A percentile compares a stretch with the other conserved stretches of the same genome.
Evolutionary conservation across 2,113 vertebrate genomes (phyloP).

Genomic region (Rhodinocichla rosea): DNA sequence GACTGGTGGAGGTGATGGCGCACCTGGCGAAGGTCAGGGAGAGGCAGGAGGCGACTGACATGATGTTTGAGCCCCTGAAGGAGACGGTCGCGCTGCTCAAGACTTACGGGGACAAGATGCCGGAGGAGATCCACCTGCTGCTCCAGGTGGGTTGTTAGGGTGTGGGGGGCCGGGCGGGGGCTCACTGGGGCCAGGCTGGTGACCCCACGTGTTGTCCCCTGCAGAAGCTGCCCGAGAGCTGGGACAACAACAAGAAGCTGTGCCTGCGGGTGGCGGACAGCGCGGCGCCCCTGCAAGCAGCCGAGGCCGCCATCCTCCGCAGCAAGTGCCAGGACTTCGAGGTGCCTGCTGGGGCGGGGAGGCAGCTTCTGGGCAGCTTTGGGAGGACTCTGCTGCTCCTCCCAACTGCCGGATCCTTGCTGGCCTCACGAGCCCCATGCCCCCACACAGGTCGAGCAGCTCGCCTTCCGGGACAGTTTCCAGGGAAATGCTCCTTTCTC

Average conservation of each 20-base stretch:
- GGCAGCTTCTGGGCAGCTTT: fast-evolving
- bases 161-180: fast-evolving
- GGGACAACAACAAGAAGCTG: constrained; percentile 74
- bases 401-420: fast-evolving
- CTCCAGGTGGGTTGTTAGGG: constrained; percentile 23
- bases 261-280: constrained; percentile 67
- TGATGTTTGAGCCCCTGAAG: constrained; percentile 75
- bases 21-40: constrained; percentile 71
- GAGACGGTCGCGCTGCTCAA: constrained; percentile 70
- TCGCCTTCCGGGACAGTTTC: constrained; percentile 70
- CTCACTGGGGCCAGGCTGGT: neutral
- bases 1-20: constrained; percentile 71
- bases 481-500: constrained; percentile 60
- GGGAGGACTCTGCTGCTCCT: neutral
- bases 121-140: constrained; percentile 63
- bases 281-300: constrained; percentile 69
- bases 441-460: constrained; percentile 59
- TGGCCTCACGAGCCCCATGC: neutral
- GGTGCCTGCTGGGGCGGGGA: neutral
- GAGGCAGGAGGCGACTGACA: constrained; percentile 47
- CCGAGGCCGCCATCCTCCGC: constrained; percentile 60
- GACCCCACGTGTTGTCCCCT: fast-evolving
- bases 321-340: constrained; percentile 75
- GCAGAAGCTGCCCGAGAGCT: constrained; percentile 75
- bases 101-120: constrained; percentile 70